Base-by-base conservation (phyloP, 2,888 invertebrate genomes). In the Lamellibrachia columna region DNA sequence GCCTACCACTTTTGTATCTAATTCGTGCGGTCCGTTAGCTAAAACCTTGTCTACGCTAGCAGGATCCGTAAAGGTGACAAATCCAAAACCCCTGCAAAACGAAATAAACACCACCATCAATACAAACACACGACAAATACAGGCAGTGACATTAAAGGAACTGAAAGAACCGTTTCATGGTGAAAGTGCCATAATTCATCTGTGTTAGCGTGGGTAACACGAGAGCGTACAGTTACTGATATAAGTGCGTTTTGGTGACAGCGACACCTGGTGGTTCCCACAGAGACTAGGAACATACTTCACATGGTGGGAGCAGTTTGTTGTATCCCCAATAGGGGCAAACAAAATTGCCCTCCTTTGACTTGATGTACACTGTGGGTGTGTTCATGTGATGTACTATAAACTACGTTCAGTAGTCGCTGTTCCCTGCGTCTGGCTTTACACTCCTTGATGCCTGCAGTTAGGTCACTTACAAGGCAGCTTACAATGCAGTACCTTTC, bases 31-130 rank as follows among this genome's bases (percentile, higher is more conserved):
- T 97, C 98, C 98, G 97, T 98, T 98, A 97, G 98, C 98, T 97
- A 99, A 98, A 97, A 99, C 99, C 98, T 99, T 99, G 97, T 99
- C 99, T 97, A 99, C 99, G 97, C 99, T 98, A 97, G 98, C 98
- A 96, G 99, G 98, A 97, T 99, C 99, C 97, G 98, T 98, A 97
- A 99, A 99, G 97, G 99, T 99, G 97, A 99, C 99, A 98, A 99
- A 99, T 96, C 99, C 99, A 97, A 99, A 99, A 97, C 99, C 99
- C 98, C 96, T 96, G 96, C 93, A 93, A 94, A 75, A 75, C 22
- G 75, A 75, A 75, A 75, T 75, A 75, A 75, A 75, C 75, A 75
- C 75, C 75, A 75, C 75, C 75, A n/a, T 75, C 75, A 75, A 75
- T 75, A 75, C 75, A 75, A 9, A 15, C 75, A 60, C 60, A 75